Evolutionary conservation across 2,888 invertebrate species (phyloP), one percentile per base, ranked within the genome.

Genomic region (Nemapogon koenigi): DNA sequence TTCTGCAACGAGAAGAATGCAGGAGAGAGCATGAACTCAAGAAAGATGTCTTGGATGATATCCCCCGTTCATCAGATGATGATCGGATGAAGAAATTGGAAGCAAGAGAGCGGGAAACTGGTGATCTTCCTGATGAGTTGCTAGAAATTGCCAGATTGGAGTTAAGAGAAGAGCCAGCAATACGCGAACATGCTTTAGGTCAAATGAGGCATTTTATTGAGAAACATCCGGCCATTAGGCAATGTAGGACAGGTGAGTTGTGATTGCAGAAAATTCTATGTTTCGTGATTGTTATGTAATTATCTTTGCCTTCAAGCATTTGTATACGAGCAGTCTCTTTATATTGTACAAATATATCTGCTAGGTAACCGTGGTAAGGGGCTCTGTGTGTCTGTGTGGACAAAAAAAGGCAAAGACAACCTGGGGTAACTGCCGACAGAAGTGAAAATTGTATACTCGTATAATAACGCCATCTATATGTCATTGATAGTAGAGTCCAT

Each of bases 201-300:
- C 91, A 91, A 57, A 85, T 94, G 75, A 81, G 90, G 37, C 88
- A 91, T 48, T 94, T 92, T 84, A 90, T 93, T 45, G 73, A 81
- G 35, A 92, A 91, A 61, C 91, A 93, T 69, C 89, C 90, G 0
- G 83, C 86, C 39, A 94, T 94, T 47, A 89, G 85, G 51, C 85
- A 83, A 52, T 93, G 93, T 61, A 83, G 93, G 44, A 90, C 89
- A 45, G 88, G 87, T 87, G 52, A 62, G 62, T 45, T 25, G 10
- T 19, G n/a, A n/a, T n/a, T n/a, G n/a, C n/a, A n/a, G n/a, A n/a
- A n/a, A n/a, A n/a, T n/a, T n/a, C n/a, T n/a, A n/a, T n/a, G n/a
- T n/a, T n/a, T n/a, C n/a, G n/a, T n/a, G n/a, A n/a, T n/a, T n/a
- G n/a, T n/a, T n/a, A n/a, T n/a, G n/a, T n/a, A n/a, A n/a, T n/a